Evolutionary conservation across 2,888 invertebrate species (phyloP).

Genomic region (Stenurella melanura): DNA sequence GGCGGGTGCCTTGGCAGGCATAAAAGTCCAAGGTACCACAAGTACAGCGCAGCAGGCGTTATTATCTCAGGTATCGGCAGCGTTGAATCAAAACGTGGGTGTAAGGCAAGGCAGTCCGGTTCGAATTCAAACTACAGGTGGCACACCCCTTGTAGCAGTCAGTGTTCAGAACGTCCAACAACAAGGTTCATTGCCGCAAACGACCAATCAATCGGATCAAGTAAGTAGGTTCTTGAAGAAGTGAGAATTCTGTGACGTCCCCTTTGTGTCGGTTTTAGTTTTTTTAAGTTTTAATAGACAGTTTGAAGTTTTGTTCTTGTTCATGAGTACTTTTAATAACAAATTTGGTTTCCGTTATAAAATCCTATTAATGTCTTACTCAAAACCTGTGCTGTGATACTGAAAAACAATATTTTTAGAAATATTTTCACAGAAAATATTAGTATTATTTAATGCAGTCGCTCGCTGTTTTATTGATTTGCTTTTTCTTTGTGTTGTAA

Average conservation of each 20-base stretch:
- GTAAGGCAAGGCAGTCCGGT: constrained; percentile 77
- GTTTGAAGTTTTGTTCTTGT: constrained; percentile 18
- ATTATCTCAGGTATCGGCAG: constrained; percentile 76
- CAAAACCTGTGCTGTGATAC: constrained; percentile 60
- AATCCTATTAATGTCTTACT: constrained; percentile 24
- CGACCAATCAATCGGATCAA: constrained; percentile 63
- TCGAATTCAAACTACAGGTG: constrained; percentile 74
- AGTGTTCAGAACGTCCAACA: constrained; percentile 73
- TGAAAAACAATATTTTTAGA: constrained; percentile 56
- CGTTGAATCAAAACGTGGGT: constrained; percentile 73
- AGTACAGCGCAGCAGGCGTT: constrained; percentile 75
- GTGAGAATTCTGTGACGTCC: constrained; percentile 52
- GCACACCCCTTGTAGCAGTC: constrained; percentile 77
- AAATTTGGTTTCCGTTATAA: constrained; percentile 21
- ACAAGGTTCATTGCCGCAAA: constrained; percentile 56
- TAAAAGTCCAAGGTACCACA: constrained; percentile 73
- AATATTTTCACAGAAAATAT: constrained; percentile 54
- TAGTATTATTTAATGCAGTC: constrained; percentile 37
- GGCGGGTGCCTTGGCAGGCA: constrained; percentile 72
- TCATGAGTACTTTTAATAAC: constrained; percentile 11
- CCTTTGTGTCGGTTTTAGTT: constrained; percentile 37
- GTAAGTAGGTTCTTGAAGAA: constrained; percentile 70
- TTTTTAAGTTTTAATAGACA: constrained; percentile 29
- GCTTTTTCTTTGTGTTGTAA: constrained; percentile 40
- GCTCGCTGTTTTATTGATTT: constrained; percentile 39